Base-by-base conservation (phyloP, 2,888 invertebrate species). In the Lypha dubia region DNA sequence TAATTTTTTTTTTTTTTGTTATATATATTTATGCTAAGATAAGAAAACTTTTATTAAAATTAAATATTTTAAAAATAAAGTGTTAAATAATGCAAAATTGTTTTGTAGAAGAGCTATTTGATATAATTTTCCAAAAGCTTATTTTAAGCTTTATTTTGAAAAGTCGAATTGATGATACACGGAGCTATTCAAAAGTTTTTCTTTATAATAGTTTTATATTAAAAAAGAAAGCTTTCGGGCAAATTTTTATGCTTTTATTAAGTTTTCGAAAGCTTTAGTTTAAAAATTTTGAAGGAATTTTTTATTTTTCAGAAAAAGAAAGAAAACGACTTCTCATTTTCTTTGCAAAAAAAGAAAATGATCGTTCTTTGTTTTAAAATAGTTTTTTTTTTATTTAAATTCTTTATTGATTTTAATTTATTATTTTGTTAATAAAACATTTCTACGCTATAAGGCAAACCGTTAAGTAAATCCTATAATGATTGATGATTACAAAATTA, bases 371-470 rank as follows among this genome's bases (percentile, higher is more conserved):
- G 8, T 38, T 46, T 70, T 70, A 68, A 51, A 68, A 49, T 46
- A 15, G 32, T 35, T 62, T 24, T 24, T 6, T 46, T 62, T 70
- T 67, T 67, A 17, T 38, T 58, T 58, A 49, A 75, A 70, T 70
- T 75, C 74, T 46, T 74, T 28, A 17, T 60, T 41, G 44, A 20
- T 68, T 58, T 28, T 62, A 49, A 35, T 67, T 46, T 49, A 24
- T 49, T 79, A 65, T 79, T 79, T 35, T 73, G 2, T 4, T 73
- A 73, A 65, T 76, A 80, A 80, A 80, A 82, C 77, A 65, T 82
- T 84, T 84, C 81, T 84, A 84, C 35, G 49, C 84, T 84, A 84
- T 84, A 84, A 84, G 84, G 84, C 84, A 84, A 81, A 82, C 77
- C 82, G 77, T 82, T 82, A 53, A 84, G 77, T 84, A 82, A 81